Base-by-base conservation (phyloP, 1,140 invertebrate genomes). In the Nasonia vitripennis region DNA sequence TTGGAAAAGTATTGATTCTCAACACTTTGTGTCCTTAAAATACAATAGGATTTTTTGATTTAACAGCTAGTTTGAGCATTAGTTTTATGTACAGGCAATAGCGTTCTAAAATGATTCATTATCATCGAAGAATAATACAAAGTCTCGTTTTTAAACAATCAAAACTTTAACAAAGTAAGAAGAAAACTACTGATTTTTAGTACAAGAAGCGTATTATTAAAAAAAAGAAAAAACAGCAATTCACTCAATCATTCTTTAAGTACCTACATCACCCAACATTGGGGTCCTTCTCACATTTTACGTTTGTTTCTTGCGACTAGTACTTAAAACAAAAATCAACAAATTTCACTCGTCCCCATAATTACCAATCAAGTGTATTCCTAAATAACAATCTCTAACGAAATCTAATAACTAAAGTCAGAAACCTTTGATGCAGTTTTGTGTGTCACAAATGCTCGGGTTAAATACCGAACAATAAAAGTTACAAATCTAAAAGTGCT, bases 101-200 rank as follows among this genome's bases (percentile, higher is more conserved):
- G 4, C 41, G 11, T 62, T 67, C 37, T 62, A 74, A 83, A 71
- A 67, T 75, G 23, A 27, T 41, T 37, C 27, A 11, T 27, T 2
- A 78, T 34, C 67, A 34, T 73, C 55, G 2, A 55, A 78, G 55
- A 55, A 74, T 9, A 37, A 41, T 12, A 70, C 7, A 74, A 80
- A 84, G 78, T 84, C 83, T 84, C 83, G 78, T 12, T 80, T 84
- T 84, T 80, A 73, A 73, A 48, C 10, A 48, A 48, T 70, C 17
- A n/a, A 17, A 62, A 62, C 48, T 51, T 55, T 55, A 1, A 5
- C 17, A 62, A 62, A 14, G 7, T 27, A 27, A 2, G 23, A 41
- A 80, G 7, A 11, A 68, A 41, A 79, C 2, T 37, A n/a, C 27
- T 48, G 27, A 73, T 81, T 51, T 11, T 20, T 20, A 48, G 71